Evolutionary conservation across 2,113 vertebrate genomes (phyloP), one percentile per base, ranked within the genome.

Genomic region (Pica pica): DNA sequence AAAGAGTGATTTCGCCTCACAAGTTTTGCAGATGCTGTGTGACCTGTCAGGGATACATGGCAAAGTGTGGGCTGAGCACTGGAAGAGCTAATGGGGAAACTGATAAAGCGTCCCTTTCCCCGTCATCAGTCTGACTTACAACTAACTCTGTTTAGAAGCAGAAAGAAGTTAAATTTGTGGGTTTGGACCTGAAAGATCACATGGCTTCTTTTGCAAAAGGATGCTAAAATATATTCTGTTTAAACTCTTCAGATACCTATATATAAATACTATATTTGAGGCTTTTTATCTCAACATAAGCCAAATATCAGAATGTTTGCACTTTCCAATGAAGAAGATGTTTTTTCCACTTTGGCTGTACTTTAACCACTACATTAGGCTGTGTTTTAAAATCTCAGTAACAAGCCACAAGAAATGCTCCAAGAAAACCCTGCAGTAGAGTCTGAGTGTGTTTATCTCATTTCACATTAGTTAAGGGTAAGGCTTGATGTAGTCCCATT

Each of bases 401-500:
- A 75, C 64, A 68, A 44, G 68, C 82, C 53, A 65, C 30, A 53
- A 88, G 71, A 84, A 96, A 92, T 69, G 44, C 71, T 83, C n/a
- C 67, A 53, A 64, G 56, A 83, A 93, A 96, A 91, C n/a, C 57
- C 67, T 55, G 50, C 60, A 71, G 55, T 2, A 42, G 60, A 84
- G 24, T 33, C 80, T 76, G 73, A 90, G 74, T 75, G 46, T 4
- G 2, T 95, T 95, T 96, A 94, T 94, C 94, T 95, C 65, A 83
- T 94, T 93, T 94, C 76, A 68, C 83, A 44, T 94, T 97, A 93
- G 81, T 96, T 95, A 95, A 95, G 93, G 75, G 52, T 86, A 89
- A 95, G 49, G 69, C 64, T 92, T 93, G 92, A 3, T 96, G 92
- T 70, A 86, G 64, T 92, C 82, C 90, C 61, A 71, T 94, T 90